phyloP scores from a whole-genome alignment of 2,113 vertebrate genomes.

The Okapia johnstoni region DNA sequence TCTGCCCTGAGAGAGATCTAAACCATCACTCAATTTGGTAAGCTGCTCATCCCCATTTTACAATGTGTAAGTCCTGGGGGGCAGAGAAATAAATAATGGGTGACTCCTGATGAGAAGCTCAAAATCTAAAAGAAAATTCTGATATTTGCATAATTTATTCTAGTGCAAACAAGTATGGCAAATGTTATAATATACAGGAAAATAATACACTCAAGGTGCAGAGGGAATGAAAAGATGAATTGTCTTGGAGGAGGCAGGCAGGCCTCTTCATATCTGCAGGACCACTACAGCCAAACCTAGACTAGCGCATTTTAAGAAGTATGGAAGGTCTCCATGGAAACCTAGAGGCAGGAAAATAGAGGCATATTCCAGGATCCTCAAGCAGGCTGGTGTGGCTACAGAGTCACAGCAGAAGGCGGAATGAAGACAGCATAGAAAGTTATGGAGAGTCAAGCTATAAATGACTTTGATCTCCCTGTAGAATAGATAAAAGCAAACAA shows the following conservation, averaged over 20 bases:
- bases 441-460: fast-evolving
- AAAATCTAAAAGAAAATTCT: background rate
- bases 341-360: background rate
- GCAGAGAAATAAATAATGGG: background rate
- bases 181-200: background rate
- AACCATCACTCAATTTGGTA: background rate
- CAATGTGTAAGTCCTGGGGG: background rate
- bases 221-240: background rate
- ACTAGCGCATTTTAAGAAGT: background rate
- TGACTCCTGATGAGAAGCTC: background rate
- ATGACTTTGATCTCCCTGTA: background rate
- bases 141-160: background rate
- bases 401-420: fast-evolving
- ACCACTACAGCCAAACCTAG: background rate
- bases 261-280: background rate
- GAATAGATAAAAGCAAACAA: background rate
- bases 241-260: background rate
- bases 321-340: background rate
- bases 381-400: background rate
- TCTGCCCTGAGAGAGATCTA: background rate
- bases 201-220: background rate
- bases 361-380: background rate
- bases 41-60: background rate
- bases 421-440: background rate
- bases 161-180: background rate